These are phyloP conservation scores for Petromus typicus DNA, from an alignment of 2,113 vertebrate species.

Conservation along the genomic window DNA sequence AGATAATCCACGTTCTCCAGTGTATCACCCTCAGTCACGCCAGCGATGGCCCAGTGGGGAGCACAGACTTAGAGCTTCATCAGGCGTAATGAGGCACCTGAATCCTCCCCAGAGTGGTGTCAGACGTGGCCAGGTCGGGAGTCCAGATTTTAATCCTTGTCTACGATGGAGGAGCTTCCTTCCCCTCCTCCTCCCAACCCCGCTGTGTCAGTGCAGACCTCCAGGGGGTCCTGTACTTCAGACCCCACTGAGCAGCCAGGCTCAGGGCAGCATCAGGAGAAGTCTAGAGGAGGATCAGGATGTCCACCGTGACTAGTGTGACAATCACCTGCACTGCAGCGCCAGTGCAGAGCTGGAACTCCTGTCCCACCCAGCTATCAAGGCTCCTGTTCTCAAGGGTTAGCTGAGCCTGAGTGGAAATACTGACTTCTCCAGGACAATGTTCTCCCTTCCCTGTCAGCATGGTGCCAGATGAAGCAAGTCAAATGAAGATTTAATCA, in stretches of 20 bases:
- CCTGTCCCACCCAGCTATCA: neutral
- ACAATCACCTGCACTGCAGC: neutral
- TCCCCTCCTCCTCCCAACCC: neutral
- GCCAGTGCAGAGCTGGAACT: neutral
- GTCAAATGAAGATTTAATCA: conserved; percentile 5
- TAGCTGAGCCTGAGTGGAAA: neutral
- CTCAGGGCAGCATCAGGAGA: neutral
- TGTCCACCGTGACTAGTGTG: neutral
- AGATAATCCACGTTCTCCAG: neutral
- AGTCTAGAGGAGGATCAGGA: neutral
- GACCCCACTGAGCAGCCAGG: neutral
- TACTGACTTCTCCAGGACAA: neutral
- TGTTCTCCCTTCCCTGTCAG: neutral
- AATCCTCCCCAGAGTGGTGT: neutral
- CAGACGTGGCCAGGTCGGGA: neutral
- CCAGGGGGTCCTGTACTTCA: neutral
- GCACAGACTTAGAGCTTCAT: neutral
- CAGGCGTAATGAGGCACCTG: neutral
- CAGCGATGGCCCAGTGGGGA: neutral
- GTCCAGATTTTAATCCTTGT: neutral
- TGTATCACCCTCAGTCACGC: neutral
- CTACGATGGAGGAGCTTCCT: neutral
- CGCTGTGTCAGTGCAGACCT: neutral
- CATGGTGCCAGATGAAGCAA: neutral
- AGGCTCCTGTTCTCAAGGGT: neutral